These are phyloP conservation scores for Patella vulgata DNA, from an alignment of 1,140 invertebrate genomes.

Conservation along the genomic window DNA sequence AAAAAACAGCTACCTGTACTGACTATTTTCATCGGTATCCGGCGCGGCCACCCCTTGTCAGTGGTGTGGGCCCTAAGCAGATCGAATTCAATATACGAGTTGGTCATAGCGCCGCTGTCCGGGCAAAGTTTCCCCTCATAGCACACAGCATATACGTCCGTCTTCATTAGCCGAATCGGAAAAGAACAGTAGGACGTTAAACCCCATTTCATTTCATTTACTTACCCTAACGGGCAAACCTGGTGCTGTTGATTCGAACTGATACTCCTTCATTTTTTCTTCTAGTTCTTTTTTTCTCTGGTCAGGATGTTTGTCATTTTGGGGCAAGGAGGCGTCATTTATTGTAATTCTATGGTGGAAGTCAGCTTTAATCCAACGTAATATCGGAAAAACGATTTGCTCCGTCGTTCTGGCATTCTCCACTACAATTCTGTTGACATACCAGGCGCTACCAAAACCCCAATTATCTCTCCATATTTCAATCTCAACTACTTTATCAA, in stretches of 20 bases:
- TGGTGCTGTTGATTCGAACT: slow-evolving; percentile 4
- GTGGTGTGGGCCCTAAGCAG: too few species aligned
- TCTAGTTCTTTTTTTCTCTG: slow-evolving; percentile 23
- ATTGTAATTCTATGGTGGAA: slow-evolving; percentile 17
- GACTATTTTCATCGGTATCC: too few species aligned
- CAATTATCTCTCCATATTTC: slow-evolving; percentile 27
- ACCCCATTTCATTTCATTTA: too few species aligned
- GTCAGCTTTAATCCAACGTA: slow-evolving; percentile 30
- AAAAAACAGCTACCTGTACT: too few species aligned
- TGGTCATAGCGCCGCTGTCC: too few species aligned
- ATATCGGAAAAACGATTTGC: slow-evolving; percentile 28
- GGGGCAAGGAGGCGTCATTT: slow-evolving; percentile 28
- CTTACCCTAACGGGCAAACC: slow-evolving; percentile 20
- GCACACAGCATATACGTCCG: too few species aligned
- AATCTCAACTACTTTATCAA: slow-evolving; percentile 12
- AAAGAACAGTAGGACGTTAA: too few species aligned
- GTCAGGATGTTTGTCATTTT: slow-evolving; percentile 17
- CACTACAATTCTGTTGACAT: slow-evolving; percentile 31
- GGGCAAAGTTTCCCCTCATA: too few species aligned
- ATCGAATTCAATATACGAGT: too few species aligned
- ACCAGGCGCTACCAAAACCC: slow-evolving; percentile 23
- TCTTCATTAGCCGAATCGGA: too few species aligned
- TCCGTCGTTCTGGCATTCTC: not conserved
- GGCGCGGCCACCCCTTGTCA: too few species aligned
- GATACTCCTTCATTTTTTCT: slow-evolving; percentile 21